Evolutionary conservation across 1,140 invertebrate species (phyloP).

Genomic region (Neuroterus valhalla): DNA sequence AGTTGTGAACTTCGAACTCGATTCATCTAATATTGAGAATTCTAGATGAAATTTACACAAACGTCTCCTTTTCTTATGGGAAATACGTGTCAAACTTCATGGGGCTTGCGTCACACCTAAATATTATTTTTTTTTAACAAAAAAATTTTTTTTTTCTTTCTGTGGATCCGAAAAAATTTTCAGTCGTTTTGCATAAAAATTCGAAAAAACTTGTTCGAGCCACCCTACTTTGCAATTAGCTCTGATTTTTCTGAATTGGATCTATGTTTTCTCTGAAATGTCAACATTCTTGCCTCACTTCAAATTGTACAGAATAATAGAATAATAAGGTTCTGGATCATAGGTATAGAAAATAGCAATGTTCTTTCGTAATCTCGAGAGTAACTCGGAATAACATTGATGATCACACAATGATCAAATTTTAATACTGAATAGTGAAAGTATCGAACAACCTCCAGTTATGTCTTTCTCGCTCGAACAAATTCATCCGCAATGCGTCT

Average conservation of each 20-base stretch:
- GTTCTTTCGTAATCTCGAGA: neutral
- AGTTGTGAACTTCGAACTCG: no score
- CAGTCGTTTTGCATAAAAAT: no score
- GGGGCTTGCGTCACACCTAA: no score
- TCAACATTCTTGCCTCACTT: neutral
- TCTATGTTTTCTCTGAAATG: neutral
- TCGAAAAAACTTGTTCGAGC: no score
- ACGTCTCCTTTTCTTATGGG: no score
- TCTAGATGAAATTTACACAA: no score
- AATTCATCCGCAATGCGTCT: neutral
- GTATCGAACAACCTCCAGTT: neutral
- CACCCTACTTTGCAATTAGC: neutral
- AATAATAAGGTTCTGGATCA: constrained; percentile 8
- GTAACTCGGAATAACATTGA: constrained; percentile 1
- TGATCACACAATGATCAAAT: constrained; percentile 11
- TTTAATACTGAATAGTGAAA: constrained; percentile 22
- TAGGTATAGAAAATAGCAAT: neutral
- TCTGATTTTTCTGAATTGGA: neutral
- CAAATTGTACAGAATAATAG: neutral
- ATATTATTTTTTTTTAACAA: no score
- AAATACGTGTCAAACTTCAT: no score
- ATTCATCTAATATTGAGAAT: no score
- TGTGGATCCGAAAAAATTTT: no score
- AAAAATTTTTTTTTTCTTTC: no score
- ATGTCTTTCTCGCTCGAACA: neutral